Evolutionary conservation across 2,888 invertebrate genomes (phyloP), one percentile per base, ranked within the genome.

Genomic region (Heliconius sara): DNA sequence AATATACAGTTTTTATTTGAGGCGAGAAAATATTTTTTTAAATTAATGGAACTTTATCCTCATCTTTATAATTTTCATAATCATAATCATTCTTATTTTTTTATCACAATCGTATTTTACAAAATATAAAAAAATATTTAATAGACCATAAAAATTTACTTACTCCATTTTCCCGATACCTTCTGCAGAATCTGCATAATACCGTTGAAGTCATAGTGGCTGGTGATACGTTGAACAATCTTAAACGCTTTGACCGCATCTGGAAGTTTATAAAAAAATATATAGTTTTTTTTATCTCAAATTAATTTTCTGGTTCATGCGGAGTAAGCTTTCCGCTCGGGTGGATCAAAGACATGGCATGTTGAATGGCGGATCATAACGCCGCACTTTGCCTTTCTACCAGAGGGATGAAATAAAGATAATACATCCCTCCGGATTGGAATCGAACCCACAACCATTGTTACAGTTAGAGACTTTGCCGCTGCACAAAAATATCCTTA

Each of bases 151-250:
- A 27, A 27, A 27, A 27, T 60, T 25, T n/a, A 78, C 80, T 77
- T 60, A 83, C 83, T 74, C 19, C 77, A 82, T 9, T 78, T 65
- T 25, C 80, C 80, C 5, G 79, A 75, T 22, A 82, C 80, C 4
- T 73, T 76, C 43, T 79, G 78, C 7, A 83, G n/a, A 27, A 83
- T 77, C 9, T 83, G 80, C 1, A 82, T 43, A 6, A 83, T 63
- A 2, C 83, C 83, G 43, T 77, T 78, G 7, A 83, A 71, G 22
- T 78, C 63, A 43, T 52, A 30, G 10, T 81, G 82, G 5, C 78
- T 80, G 1, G 83, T 79, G 19, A 81, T 13, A 3, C 13, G 30
- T 16, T 80, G 60, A 34, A 82, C 47, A 2, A 67, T 19, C n/a
- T 78, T 75, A 3, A 83, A 74, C 3, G 78, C 82, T 19, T 68